Evolutionary conservation across 2,797 vertebrate genomes (phyloP).

Genomic region (Sebastes hubbsi): DNA sequence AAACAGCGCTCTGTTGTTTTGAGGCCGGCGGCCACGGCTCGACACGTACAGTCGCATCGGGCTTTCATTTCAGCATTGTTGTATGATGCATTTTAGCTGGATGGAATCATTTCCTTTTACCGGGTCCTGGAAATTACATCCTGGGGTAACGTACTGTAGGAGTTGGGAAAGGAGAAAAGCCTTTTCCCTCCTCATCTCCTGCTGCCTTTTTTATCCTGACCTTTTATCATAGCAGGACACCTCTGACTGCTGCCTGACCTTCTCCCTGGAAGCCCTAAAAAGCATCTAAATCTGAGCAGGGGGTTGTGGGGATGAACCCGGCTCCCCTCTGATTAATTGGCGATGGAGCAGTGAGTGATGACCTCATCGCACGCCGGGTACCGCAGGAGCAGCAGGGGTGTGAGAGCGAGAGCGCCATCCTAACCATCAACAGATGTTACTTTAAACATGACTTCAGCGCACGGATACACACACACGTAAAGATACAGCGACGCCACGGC

Average conservation of each 20-base stretch:
- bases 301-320: constrained; percentile 15
- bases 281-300: constrained; percentile 51
- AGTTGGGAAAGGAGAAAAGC: constrained; percentile 70
- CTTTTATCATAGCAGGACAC: constrained; percentile 70
- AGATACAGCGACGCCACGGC: not conserved
- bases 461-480: constrained; percentile 22
- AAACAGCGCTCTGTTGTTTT: constrained; percentile 25
- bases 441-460: constrained; percentile 75
- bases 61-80: constrained; percentile 83
- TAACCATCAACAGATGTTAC: constrained; percentile 87
- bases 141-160: constrained; percentile 71
- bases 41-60: constrained; percentile 54
- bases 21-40: constrained; percentile 45
- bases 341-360: constrained; percentile 68
- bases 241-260: constrained; percentile 71
- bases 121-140: constrained; percentile 83
- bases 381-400: constrained; percentile 69
- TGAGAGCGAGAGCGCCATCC: constrained; percentile 66
- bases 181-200: not conserved
- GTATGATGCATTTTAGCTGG: constrained; percentile 83
- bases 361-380: constrained; percentile 72
- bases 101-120: constrained; percentile 87
- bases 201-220: constrained; percentile 58
- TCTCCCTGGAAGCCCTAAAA: constrained; percentile 69
- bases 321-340: constrained; percentile 59